Evolutionary conservation across 2,888 invertebrate genomes (phyloP).

Genomic region (Helleia helle): DNA sequence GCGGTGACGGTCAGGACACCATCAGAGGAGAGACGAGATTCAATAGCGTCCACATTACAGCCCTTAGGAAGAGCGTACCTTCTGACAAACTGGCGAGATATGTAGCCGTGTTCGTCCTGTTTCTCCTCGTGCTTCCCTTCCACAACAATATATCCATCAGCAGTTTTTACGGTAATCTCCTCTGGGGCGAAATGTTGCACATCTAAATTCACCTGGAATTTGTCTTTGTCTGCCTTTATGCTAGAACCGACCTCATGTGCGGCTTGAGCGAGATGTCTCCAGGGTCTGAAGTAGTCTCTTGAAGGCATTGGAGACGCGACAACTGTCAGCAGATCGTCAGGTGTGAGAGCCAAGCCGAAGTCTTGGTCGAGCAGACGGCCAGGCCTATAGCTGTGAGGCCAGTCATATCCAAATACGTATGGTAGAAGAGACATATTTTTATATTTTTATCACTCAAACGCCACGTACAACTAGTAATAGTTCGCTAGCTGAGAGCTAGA

Average conservation of each 20-base stretch:
- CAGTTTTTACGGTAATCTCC: conserved; percentile 83
- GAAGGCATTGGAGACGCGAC: conserved; percentile 32
- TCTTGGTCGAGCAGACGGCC: conserved; percentile 65
- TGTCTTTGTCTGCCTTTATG: conserved; percentile 59
- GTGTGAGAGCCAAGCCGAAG: conserved; percentile 62
- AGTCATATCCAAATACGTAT: conserved; percentile 29
- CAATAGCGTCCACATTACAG: conserved; percentile 78
- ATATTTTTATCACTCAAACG: not conserved
- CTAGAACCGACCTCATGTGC: conserved; percentile 66
- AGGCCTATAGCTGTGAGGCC: conserved; percentile 29
- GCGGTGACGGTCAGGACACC: conserved; percentile 77
- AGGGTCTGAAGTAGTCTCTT: conserved; percentile 53
- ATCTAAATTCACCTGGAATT: conserved; percentile 76
- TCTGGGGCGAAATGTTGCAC: conserved; percentile 84
- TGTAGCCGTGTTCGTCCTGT: conserved; percentile 81
- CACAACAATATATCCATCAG: conserved; percentile 78
- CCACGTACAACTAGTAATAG: conserved; percentile 7
- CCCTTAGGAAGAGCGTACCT: conserved; percentile 83
- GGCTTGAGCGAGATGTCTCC: conserved; percentile 58
- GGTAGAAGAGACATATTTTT: conserved; percentile 40
- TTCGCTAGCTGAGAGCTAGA: conserved; percentile 22
- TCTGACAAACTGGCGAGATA: conserved; percentile 83
- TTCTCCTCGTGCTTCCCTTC: conserved; percentile 88
- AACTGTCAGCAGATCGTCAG: conserved; percentile 54
- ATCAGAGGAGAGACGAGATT: conserved; percentile 82